Base-by-base conservation (phyloP, 2,797 vertebrate genomes). In the Siniperca obscura region DNA sequence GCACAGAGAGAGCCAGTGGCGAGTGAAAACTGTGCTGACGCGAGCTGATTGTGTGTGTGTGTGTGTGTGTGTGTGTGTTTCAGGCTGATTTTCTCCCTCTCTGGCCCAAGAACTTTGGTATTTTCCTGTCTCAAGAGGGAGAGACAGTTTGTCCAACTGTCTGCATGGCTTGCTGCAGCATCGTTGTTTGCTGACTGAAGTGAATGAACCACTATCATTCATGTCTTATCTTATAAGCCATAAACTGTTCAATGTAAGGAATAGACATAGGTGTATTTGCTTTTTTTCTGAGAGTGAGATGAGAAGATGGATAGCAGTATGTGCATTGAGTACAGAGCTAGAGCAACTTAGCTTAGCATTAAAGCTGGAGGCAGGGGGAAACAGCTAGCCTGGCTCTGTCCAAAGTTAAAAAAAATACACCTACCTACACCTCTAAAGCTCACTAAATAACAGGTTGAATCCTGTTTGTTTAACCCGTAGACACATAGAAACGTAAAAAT, bases 11-110 rank as follows among this genome's bases (percentile, higher is more conserved):
- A 76, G 42, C 70, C 78, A 38, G 62, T 80, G 82, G 84, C 59
- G 48, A 83, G 61, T 83, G 74, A 86, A 81, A 79, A 74, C 61
- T 77, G 82, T 78, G 83, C 80, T 77, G 82, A 90, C n/a, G 50
- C 66, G 17, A 79, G 68, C 76, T 65, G 80, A 89, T 81, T 79
- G 34, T 80, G 30, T 78, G 77, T 48, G 34, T 59, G 61, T 55
- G 67, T 86, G 34, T 59, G 61, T 79, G 34, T 80, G 30, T 78
- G 77, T 48, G 34, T 59, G 61, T 55, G 67, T 86, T 62, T 80
- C 17, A 36, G 64, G n/a, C 42, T 61, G 52, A 77, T 68, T 70
- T 66, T 83, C 48, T 55, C n/a, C 34, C n/a, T 71, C 62, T 87
- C 65, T 70, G 65, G 68, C 40, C 50, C 64, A 70, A 61, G 55